Base-by-base conservation (phyloP, 2,888 invertebrate genomes). In the Calliphora vomitoria region DNA sequence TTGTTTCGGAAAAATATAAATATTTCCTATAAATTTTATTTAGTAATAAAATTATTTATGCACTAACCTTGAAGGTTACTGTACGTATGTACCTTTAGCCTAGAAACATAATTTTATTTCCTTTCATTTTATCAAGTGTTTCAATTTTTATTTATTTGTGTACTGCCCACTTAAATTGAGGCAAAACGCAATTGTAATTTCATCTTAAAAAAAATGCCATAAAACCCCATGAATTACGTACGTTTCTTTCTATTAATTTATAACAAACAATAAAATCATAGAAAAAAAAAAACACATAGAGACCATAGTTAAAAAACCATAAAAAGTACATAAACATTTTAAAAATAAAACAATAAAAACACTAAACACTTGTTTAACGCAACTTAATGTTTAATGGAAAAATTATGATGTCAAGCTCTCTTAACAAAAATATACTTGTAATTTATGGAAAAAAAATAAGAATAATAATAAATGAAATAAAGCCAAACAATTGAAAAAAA, bases 51-150 rank as follows among this genome's bases (percentile, higher is more conserved):
- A 62, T 47, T 60, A 44, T 60, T 74, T 47, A 60, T 60, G n/a
- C 60, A 60, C 44, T 58, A 41, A 25, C 58, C 44, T 44, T 58
- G 72, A 41, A 55, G 38, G 3, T 50, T 53, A 11, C 0, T 15
- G 13, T 13, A 10, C 3, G 31, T 31, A 38, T 20, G 5, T 20
- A 18, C 25, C 72, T 58, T 74, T 41, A 60, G 25, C 60, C 60
- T 20, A n/a, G 4, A 60, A 25, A 47, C 47, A 60, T 60, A 62
- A 75, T 47, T 62, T 47, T n/a, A 47, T 47, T 62, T 35, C 47
- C 10, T 75, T 76, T 64, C 47, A 15, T 64, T 76, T 64, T 76
- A 25, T 53, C 58, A 58, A 68, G 55, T 58, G 44, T 58, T 68
- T 44, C 18, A 68, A 44, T 68, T 68, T 55, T 68, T 58, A 58